A percentile compares a stretch with the other conserved stretches of the same genome.
phyloP scores from a whole-genome alignment of 2,113 vertebrate genomes.

The Xiphophorus hellerii region DNA sequence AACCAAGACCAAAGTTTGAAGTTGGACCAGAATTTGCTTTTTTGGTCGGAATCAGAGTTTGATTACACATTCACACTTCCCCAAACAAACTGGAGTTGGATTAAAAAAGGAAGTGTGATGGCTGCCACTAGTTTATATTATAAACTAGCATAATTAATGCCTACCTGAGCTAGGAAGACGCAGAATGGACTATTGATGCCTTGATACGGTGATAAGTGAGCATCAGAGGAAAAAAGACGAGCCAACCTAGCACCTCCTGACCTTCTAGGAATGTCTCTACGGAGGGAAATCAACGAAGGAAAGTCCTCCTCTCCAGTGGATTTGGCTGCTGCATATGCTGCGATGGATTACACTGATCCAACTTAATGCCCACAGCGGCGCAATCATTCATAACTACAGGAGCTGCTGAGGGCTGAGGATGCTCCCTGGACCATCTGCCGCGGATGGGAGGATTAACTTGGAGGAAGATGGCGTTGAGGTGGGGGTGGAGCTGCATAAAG shows the following conservation, averaged over 20 bases:
- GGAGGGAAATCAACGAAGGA: slow-evolving; percentile 26
- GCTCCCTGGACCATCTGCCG: slow-evolving; percentile 70
- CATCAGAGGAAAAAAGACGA: background rate
- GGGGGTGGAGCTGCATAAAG: slow-evolving; percentile 25
- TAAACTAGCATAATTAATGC: too few relatives aligned
- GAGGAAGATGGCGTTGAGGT: slow-evolving; percentile 66
- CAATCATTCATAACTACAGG: slow-evolving; percentile 82
- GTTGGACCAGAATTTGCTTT: too few relatives aligned
- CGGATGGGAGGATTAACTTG: slow-evolving; percentile 71
- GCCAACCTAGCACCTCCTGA: slow-evolving; percentile 6
- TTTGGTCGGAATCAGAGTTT: too few relatives aligned
- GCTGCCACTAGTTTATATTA: too few relatives aligned
- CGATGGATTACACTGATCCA: slow-evolving; percentile 80
- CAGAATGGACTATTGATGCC: background rate
- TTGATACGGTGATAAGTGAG: background rate
- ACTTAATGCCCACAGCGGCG: slow-evolving; percentile 75
- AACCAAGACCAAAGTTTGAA: too few relatives aligned
- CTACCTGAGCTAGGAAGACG: too few relatives aligned
- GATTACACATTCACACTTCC: too few relatives aligned
- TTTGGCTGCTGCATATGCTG: slow-evolving; percentile 79
- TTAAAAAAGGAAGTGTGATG: too few relatives aligned
- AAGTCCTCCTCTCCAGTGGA: slow-evolving; percentile 53
- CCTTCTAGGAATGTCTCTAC: slow-evolving; percentile 15
- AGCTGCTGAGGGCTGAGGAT: slow-evolving; percentile 48
- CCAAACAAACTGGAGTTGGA: too few relatives aligned